Conservation (phyloP, 2,113 vertebrate genomes). For the Rhombomys opimus region DNA sequence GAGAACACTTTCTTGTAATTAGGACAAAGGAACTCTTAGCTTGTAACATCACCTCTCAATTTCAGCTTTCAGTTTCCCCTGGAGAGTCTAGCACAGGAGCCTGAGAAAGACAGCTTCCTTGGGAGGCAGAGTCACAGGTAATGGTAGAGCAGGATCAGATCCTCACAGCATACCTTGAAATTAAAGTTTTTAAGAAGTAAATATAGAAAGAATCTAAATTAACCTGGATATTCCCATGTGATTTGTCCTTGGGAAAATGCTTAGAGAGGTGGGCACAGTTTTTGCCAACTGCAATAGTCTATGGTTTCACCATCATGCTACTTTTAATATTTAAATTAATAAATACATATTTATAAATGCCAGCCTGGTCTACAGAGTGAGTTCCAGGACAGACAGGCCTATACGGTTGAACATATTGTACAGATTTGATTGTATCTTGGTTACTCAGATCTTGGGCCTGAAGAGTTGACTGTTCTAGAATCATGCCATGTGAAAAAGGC, state of each 20-base stretch:
- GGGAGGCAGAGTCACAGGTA: conserved; percentile 32
- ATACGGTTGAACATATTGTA: not conserved
- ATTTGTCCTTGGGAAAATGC: conserved; percentile 1
- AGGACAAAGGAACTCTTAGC: conserved; percentile 8
- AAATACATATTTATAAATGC: conserved; percentile 14
- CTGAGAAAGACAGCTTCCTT: not conserved
- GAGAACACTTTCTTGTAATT: conserved; percentile 56
- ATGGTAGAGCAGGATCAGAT: no score
- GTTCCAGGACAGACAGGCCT: not conserved
- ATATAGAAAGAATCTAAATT: conserved; percentile 3
- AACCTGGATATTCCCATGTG: not conserved
- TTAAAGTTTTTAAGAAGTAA: not conserved
- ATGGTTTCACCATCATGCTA: not conserved
- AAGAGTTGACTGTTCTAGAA: conserved; percentile 43
- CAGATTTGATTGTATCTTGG: not conserved
- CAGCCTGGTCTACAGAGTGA: not conserved
- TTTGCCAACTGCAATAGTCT: not conserved
- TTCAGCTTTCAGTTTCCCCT: not conserved
- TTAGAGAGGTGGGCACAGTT: not conserved
- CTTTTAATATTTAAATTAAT: not conserved
- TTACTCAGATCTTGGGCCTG: conserved; percentile 30
- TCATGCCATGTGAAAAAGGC: not conserved
- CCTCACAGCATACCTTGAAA: not conserved
- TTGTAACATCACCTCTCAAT: not conserved
- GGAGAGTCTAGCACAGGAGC: not conserved